Conservation (phyloP, 1,140 invertebrate species). For the Trissolcus basalis region DNA sequence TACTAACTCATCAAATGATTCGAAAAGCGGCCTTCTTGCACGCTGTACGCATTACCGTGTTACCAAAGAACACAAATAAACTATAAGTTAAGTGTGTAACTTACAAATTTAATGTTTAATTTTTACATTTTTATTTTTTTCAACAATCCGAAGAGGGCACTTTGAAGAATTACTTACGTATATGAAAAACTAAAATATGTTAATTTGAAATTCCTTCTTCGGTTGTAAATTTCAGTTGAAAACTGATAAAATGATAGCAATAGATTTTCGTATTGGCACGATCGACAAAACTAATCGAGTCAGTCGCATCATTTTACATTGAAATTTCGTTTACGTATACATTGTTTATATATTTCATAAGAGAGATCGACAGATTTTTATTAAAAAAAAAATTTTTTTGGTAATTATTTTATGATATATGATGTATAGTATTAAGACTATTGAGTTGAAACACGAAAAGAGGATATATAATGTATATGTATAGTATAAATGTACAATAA, state of each 20-base stretch:
- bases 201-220: neutral
- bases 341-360: constrained; percentile 66
- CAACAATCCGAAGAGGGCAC: neutral
- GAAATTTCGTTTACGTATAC: constrained; percentile 67
- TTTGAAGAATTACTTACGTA: no score
- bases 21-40: constrained; percentile 65
- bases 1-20: constrained; percentile 21
- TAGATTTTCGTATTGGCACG: constrained; percentile 17
- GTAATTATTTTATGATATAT: constrained; percentile 51
- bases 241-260: neutral
- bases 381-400: constrained; percentile 58
- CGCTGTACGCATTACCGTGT: constrained; percentile 70
- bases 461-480: constrained; percentile 60
- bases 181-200: neutral
- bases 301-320: constrained; percentile 50
- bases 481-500: constrained; percentile 63
- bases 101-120: constrained; percentile 47
- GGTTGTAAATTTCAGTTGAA: constrained; percentile 1
- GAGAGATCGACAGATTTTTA: constrained; percentile 50
- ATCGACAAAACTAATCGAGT: constrained; percentile 8
- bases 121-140: constrained; percentile 4
- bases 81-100: constrained; percentile 62
- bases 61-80: constrained; percentile 74
- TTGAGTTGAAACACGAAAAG: constrained; percentile 56
- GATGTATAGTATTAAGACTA: constrained; percentile 57